Percentiles rank a stretch among this genome's conserved stretches.
These are phyloP conservation scores for Muricea muricata DNA, from an alignment of 92 coral and sea anemone genomes.

Conservation along the genomic window DNA sequence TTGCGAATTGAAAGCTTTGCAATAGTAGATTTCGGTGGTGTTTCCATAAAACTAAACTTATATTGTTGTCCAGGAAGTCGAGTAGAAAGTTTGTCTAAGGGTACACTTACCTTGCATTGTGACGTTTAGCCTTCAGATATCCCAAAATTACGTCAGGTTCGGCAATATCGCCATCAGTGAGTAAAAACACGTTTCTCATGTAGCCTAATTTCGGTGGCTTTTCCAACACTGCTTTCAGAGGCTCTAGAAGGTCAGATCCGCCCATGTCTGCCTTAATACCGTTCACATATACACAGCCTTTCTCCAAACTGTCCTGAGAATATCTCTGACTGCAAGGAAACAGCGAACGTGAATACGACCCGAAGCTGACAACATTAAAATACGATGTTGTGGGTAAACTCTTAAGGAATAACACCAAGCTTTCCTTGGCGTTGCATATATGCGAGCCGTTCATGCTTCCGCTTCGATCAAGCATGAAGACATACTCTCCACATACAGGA, in stretches of 20 bases:
- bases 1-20: no score
- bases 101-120: constrained; percentile 83
- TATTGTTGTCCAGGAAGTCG: no score
- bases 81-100: no score
- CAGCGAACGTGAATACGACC: constrained; percentile 87
- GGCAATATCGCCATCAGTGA: constrained; percentile 92
- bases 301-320: constrained; percentile 70
- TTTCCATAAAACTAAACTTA: no score
- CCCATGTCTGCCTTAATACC: constrained; percentile 95
- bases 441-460: constrained; percentile 98
- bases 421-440: constrained; percentile 91
- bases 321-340: constrained; percentile 82
- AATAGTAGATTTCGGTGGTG: no score
- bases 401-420: constrained; percentile 79
- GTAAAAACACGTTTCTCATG: constrained; percentile 74
- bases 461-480: constrained; percentile 95
- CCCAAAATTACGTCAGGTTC: constrained; percentile 84
- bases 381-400: constrained; percentile 81
- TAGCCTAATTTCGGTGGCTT: constrained; percentile 82
- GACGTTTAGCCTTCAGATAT: constrained; percentile 76
- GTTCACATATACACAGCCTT: constrained; percentile 77
- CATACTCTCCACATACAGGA: constrained; percentile 68
- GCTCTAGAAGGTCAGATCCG: constrained; percentile 84
- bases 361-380: constrained; percentile 89
- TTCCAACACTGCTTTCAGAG: constrained; percentile 84